Evolutionary conservation across 2,797 vertebrate genomes (phyloP), one percentile per base, ranked within the genome.

Genomic region (Rhynchotus rufescens): DNA sequence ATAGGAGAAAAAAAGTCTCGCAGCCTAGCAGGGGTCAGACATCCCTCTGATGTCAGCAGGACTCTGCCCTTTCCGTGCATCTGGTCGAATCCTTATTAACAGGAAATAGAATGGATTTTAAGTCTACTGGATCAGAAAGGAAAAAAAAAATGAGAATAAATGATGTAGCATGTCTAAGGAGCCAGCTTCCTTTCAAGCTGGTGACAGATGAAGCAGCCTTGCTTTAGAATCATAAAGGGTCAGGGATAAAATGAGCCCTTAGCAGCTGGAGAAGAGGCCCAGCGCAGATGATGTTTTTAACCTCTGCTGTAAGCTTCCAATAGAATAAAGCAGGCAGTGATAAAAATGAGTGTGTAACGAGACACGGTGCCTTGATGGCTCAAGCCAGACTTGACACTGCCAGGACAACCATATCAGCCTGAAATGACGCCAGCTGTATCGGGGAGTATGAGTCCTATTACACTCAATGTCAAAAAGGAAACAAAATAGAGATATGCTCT

Each of bases 301-400:
- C 93, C 84, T 92, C 90, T 77, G 67, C 89, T 86, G 64, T 77
- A 68, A 78, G 57, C 62, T 91, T 96, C 82, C 86, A 87, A 30
- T 3, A 77, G 78, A 87, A 90, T 36, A 62, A 92, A 91, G 69
- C 45, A 86, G 66, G 12, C 59, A 61, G 74, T 73, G 49, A 78
- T 56, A 75, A 78, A 86, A 82, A 75, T 42, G 54, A 84, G 80
- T 52, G 25, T 80, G 57, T 61, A 93, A 91, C 1, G 2, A 92
- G 52, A 28, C 47, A 54, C 73, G 8, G 62, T 32, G 74, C 57
- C 78, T 90, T 64, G 82, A 84, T 85, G 71, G 87, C 80, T 89
- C 75, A 59, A 81, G 87, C 89, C 73, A 89, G 74, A 76, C 68
- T 72, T 87, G 86, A 82, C 76, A 82, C 69, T 92, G 86, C 79